Evolutionary conservation across 2,888 invertebrate genomes (phyloP).

Genomic region (Caenorhabditis japonica): DNA sequence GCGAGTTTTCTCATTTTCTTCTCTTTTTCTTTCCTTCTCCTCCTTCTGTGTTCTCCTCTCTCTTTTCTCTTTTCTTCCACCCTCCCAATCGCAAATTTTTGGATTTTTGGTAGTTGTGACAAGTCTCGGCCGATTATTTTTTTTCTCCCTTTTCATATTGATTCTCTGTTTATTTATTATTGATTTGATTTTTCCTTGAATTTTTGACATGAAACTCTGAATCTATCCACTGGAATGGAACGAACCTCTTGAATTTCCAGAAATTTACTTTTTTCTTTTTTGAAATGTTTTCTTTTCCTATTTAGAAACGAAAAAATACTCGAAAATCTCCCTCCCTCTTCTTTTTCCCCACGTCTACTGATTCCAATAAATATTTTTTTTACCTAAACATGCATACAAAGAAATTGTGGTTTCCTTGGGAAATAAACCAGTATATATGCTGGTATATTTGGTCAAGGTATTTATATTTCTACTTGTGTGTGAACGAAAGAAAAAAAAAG

Average conservation of each 20-base stretch:
- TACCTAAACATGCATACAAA: neutral
- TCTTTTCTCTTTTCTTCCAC: slow-evolving; percentile 4
- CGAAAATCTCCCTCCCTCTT: slow-evolving; percentile 7
- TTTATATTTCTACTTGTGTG: slow-evolving; percentile 25
- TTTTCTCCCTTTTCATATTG: slow-evolving; percentile 18
- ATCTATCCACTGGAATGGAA: too few relatives aligned
- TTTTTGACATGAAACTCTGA: too few relatives aligned
- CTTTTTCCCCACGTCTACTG: slow-evolving; percentile 25
- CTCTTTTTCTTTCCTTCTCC: slow-evolving; percentile 38
- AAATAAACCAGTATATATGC: slow-evolving; percentile 33
- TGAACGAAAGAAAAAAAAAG: slow-evolving; percentile 2
- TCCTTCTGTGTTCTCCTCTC: slow-evolving; percentile 45
- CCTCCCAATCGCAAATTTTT: slow-evolving; percentile 8
- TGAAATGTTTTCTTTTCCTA: too few relatives aligned
- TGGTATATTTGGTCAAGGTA: slow-evolving; percentile 41
- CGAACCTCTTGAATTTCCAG: too few relatives aligned
- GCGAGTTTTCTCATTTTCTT: slow-evolving; percentile 11
- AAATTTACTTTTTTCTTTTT: too few relatives aligned
- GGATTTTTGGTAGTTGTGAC: slow-evolving; percentile 42
- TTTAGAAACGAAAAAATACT: too few relatives aligned
- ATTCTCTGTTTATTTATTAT: slow-evolving; percentile 25
- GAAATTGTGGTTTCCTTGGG: slow-evolving; percentile 14
- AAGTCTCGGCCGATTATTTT: slow-evolving; percentile 9
- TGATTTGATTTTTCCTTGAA: too few relatives aligned
- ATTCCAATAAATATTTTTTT: slow-evolving; percentile 46